A percentile compares a stretch with the other conserved stretches of the same genome.
Conservation (phyloP, 1,140 invertebrate genomes). For the Littorina saxatilis region DNA sequence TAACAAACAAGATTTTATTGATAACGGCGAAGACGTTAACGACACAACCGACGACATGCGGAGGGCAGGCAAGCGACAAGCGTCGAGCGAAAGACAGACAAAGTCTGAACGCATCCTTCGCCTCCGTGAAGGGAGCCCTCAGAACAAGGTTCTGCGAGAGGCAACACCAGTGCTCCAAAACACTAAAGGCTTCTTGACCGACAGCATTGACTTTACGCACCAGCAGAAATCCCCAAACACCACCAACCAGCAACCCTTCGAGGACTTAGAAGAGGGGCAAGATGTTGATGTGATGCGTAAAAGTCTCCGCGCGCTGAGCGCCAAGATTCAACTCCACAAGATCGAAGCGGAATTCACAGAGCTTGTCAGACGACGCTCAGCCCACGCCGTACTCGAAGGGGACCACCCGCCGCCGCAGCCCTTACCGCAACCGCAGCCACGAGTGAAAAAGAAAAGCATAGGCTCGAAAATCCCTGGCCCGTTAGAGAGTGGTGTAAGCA, state of each 20-base stretch:
- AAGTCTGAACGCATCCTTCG: background rate
- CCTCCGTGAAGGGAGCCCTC: background rate
- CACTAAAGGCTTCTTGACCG: background rate
- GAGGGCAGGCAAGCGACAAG: too few relatives aligned
- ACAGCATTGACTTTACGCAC: background rate
- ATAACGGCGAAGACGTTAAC: too few relatives aligned
- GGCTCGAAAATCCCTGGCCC: background rate
- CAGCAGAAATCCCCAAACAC: background rate
- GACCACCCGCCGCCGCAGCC: too few relatives aligned
- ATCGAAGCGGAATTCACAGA: slow-evolving; percentile 7
- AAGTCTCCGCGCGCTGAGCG: slow-evolving; percentile 30
- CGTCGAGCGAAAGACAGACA: too few relatives aligned
- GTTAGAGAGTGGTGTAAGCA: background rate
- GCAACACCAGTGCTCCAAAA: background rate
- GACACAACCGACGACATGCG: too few relatives aligned
- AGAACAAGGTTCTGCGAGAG: background rate
- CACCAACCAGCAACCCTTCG: background rate
- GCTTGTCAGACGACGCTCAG: background rate
- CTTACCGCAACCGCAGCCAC: too few relatives aligned
- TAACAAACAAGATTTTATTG: too few relatives aligned
- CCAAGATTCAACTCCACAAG: slow-evolving; percentile 31
- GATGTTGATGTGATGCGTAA: background rate
- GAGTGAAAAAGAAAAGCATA: too few relatives aligned
- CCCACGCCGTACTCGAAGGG: too few relatives aligned
- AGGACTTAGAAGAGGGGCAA: background rate